Evolutionary conservation across 2,888 invertebrate species (phyloP), one percentile per base, ranked within the genome.

Genomic region (Melolontha melolontha): DNA sequence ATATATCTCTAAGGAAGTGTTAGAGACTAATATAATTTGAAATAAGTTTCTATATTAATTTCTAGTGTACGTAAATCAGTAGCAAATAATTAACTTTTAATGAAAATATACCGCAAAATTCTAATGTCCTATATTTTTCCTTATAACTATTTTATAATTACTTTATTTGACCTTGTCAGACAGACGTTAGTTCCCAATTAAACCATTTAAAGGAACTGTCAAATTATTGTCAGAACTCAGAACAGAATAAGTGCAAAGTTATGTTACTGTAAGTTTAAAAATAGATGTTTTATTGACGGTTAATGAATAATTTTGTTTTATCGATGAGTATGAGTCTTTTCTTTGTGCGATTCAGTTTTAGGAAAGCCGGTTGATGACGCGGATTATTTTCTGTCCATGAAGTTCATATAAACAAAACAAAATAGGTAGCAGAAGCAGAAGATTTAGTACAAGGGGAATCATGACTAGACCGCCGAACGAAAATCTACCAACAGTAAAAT

Each of bases 401-500:
- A 52, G 51, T 64, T 62, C 57, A 68, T 69, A 57, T 68, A 50
- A 69, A 59, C 65, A 68, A 59, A 59, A 69, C 76, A 79, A 75
- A 74, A 79, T 79, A 78, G 77, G 77, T 78, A 78, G 76, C 75
- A 76, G 71, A 75, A 75, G 75, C 69, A 78, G 76, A 67, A 77
- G 77, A 70, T 75, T 73, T 69, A 77, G 77, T 70, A 73, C 75
- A 66, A 79, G 78, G 78, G 78, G 75, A 64, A 83, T 81, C 73
- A 87, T 87, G 87, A 87, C 91, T 67, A 89, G 90, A 75, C 91
- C 91, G 74, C 91, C 91, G 54, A 90, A 89, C 79, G 91, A 91
- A 77, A 91, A 91, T 80, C 84, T 91, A 76, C 89, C 90, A 72
- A 90, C 90, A 71, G 94, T 94, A 80, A 96, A 96, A 83, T 83